These are phyloP conservation scores for Poeciliopsis prolifica DNA, from an alignment of 2,113 vertebrate genomes.

Conservation along the genomic window DNA sequence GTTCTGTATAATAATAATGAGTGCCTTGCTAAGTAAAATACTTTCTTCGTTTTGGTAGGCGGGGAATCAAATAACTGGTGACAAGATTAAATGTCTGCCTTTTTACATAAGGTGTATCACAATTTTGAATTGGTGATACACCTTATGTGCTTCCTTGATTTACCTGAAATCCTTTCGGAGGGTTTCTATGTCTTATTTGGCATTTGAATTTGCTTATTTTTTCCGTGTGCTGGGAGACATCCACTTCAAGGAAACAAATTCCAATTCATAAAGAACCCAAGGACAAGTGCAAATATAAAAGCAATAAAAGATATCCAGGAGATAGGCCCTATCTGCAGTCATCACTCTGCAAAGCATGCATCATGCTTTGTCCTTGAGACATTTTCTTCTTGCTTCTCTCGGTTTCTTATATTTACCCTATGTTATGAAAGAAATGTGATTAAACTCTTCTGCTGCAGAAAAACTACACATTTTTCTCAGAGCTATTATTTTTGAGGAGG, in stretches of 20 bases:
- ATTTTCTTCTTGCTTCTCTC: slow-evolving; percentile 52
- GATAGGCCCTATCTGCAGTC: slow-evolving; percentile 74
- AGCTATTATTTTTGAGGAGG: slow-evolving; percentile 66
- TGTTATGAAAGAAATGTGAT: slow-evolving; percentile 80
- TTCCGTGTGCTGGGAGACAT: slow-evolving; percentile 42
- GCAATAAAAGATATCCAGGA: slow-evolving; percentile 74
- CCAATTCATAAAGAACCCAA: slow-evolving; percentile 71
- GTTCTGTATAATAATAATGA: not conserved
- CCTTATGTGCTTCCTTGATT: slow-evolving; percentile 3
- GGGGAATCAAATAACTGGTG: not conserved
- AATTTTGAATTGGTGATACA: not conserved
- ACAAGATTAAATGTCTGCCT: not conserved
- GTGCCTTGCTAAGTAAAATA: not conserved
- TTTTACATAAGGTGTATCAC: not conserved
- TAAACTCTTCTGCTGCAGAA: slow-evolving; percentile 69
- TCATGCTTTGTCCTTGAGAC: slow-evolving; percentile 80
- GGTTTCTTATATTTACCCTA: slow-evolving; percentile 62
- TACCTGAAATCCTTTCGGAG: slow-evolving; percentile 28
- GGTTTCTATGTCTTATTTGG: slow-evolving; percentile 21
- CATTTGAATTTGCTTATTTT: slow-evolving; percentile 52
- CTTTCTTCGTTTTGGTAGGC: not conserved
- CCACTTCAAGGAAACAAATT: slow-evolving; percentile 72
- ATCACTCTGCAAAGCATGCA: slow-evolving; percentile 74
- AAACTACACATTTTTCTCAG: slow-evolving; percentile 59
- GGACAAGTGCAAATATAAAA: slow-evolving; percentile 75